These are phyloP conservation scores for Eurystomus gularis DNA, from an alignment of 2,113 vertebrate species.

Conservation along the genomic window DNA sequence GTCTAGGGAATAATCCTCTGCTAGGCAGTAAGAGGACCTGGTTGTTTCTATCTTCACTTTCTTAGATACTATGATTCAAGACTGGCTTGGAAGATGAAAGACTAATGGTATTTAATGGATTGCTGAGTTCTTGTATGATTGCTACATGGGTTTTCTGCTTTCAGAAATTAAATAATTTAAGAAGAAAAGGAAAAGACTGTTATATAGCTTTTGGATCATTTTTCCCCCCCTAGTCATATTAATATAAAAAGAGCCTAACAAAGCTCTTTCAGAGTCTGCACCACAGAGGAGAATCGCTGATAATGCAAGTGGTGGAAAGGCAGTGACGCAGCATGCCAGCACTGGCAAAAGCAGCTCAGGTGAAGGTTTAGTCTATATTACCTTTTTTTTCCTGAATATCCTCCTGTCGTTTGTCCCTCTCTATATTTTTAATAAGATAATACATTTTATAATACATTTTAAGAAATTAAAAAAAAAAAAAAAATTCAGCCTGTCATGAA, in stretches of 20 bases:
- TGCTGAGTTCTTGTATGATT: conserved; percentile 23
- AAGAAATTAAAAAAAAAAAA: neutral
- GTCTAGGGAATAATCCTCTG: neutral
- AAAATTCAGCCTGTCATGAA: neutral
- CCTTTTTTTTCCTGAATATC: neutral
- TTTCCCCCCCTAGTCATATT: neutral
- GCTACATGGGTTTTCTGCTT: conserved; percentile 7
- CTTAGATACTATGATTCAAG: neutral
- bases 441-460: neutral
- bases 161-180: conserved; percentile 46
- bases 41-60: neutral
- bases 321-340: neutral
- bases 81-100: neutral
- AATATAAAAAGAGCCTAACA: neutral
- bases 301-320: neutral
- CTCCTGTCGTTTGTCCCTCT: neutral
- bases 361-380: neutral
- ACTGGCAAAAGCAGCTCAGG: neutral
- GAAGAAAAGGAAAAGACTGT: conserved; percentile 6
- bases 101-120: conserved; percentile 14
- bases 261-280: neutral
- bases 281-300: neutral
- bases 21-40: neutral
- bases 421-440: neutral
- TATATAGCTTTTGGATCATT: neutral